Base-by-base conservation (phyloP, 2,888 invertebrate species). In the Drosophila subquinaria region DNA sequence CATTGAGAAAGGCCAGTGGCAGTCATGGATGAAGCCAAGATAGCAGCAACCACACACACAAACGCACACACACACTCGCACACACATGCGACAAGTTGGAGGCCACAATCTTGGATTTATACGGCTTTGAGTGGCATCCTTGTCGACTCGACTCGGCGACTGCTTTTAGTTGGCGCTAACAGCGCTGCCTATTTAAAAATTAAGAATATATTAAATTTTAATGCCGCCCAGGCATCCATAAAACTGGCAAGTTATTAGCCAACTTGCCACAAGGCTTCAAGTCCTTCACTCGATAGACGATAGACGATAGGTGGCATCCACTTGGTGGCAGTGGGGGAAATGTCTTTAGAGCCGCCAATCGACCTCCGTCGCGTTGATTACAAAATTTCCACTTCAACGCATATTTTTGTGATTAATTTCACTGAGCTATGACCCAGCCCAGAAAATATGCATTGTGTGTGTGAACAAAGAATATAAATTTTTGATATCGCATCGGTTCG, bases 41-140 rank as follows among this genome's bases (percentile, higher is more conserved):
- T 76, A 82, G 70, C 69, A 79, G 70, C 70, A 79, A 61, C 69
- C 81, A 73, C 64, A 82, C 69, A 81, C 51, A 57, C 71, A 27
- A 38, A 52, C 51, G 73, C 50, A 51, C 56, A 48, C 42, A 17
- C 51, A 52, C 33, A 20, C 53, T 38, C 23, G 23, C 27, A 23
- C 47, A 57, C 73, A 79, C 64, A 81, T 87, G 88, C 87, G 83
- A 87, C 83, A 87, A 87, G 87, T 76, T 82, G 76, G 82, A 80
- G 84, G 84, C 84, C 84, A 88, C 84, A 85, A 88, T 88, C 84
- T 85, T 88, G 84, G 85, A 84, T 84, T 84, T 84, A 84, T 84
- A 84, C 82, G 79, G 82, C 84, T 85, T 88, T 76, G 78, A 88
- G 84, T 85, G 82, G 84, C 87, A 48, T 66, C 68, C 51, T 45